Percentiles rank a stretch among this genome's conserved stretches.
Evolutionary conservation across 2,888 invertebrate genomes (phyloP).

Genomic region (Priocnemis perturbator): DNA sequence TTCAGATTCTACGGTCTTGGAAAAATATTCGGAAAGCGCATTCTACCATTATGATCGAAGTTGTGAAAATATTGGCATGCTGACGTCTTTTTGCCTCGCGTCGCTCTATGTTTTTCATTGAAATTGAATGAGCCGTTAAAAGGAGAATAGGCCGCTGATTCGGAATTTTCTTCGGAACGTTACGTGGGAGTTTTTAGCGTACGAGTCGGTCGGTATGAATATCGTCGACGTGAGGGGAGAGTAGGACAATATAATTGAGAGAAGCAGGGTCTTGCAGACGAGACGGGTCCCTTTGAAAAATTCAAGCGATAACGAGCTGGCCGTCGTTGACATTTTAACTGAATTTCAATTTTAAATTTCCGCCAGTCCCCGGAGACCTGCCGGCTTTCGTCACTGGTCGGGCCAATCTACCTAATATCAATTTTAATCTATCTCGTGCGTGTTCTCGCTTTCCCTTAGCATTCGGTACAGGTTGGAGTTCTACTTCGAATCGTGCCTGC

Average conservation of each 20-base stretch:
- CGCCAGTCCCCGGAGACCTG: conserved; percentile 19
- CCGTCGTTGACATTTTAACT: conserved; percentile 54
- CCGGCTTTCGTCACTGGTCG: conserved; percentile 27
- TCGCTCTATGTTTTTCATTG: too few species aligned
- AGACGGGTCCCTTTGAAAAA: conserved; percentile 52
- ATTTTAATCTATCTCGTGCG: conserved; percentile 34
- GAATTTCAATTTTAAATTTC: conserved; percentile 59
- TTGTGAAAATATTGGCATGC: too few species aligned
- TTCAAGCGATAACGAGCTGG: conserved; percentile 56
- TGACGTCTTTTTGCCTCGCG: too few species aligned
- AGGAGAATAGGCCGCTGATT: too few species aligned
- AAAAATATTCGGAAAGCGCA: too few species aligned
- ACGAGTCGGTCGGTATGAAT: neutral
- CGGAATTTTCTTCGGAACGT: too few species aligned
- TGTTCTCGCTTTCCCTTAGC: conserved; percentile 7
- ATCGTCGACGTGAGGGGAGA: too few species aligned
- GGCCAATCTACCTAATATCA: conserved; percentile 48
- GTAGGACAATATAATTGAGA: too few species aligned
- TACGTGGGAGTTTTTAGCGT: neutral
- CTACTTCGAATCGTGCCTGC: conserved; percentile 15
- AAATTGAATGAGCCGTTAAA: too few species aligned
- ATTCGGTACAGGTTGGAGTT: neutral
- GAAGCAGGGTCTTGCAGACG: conserved; percentile 11
- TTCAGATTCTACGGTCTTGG: too few species aligned
- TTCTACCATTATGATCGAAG: too few species aligned